Conservation (phyloP, 2,888 invertebrate genomes). For the Trachelus stipa region DNA sequence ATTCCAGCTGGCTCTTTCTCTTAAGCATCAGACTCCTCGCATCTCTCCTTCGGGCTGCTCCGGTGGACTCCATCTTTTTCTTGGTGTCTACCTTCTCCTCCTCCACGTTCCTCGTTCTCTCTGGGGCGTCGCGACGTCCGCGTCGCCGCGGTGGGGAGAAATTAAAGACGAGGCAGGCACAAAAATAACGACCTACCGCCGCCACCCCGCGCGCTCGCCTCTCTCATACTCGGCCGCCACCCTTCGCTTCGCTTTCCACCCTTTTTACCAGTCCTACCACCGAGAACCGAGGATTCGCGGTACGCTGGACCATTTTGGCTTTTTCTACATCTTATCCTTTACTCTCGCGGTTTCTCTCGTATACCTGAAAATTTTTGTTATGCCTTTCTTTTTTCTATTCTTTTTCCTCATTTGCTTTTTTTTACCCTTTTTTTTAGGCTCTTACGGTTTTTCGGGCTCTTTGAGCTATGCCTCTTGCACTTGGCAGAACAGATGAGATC, state of each 20-base stretch:
- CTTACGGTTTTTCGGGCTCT: conserved; percentile 24
- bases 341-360: conserved; percentile 15
- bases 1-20: conserved; percentile 26
- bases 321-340: conserved; percentile 24
- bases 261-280: conserved; percentile 21
- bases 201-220: conserved; percentile 34
- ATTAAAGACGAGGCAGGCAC: conserved; percentile 67
- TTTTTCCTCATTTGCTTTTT: not conserved
- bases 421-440: conserved; percentile 10
- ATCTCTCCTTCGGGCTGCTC: not conserved
- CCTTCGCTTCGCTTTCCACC: conserved; percentile 19
- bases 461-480: conserved; percentile 11
- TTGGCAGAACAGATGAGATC: not conserved
- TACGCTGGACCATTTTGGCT: conserved; percentile 22
- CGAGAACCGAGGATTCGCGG: conserved; percentile 12
- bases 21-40: not conserved
- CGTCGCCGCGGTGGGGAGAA: conserved; percentile 54
- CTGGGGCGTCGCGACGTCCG: conserved; percentile 43
- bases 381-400: not conserved
- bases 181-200: conserved; percentile 65
- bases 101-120: conserved; percentile 7
- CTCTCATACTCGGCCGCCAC: conserved; percentile 21
- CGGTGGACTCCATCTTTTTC: not conserved
- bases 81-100: not conserved
- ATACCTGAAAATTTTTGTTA: conserved; percentile 18